Percentiles rank a stretch among this genome's conserved stretches.
These are phyloP conservation scores for Volucella zonaria DNA, from an alignment of 2,888 invertebrate species.

Conservation along the genomic window DNA sequence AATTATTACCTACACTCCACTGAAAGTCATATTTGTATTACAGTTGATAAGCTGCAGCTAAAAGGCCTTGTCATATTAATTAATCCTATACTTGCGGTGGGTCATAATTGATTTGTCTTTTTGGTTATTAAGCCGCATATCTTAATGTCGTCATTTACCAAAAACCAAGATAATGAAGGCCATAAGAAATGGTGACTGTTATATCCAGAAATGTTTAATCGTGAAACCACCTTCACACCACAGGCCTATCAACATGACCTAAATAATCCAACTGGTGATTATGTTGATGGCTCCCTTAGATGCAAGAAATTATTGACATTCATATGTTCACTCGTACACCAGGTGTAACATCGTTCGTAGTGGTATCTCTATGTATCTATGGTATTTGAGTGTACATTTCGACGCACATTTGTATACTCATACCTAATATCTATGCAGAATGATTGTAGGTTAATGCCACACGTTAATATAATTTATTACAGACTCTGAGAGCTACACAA, in stretches of 20 bases:
- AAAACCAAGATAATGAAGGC: constrained; percentile 15
- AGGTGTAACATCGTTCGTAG: background rate
- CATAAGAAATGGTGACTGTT: constrained; percentile 20
- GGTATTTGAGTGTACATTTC: background rate
- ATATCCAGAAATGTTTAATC: constrained; percentile 22
- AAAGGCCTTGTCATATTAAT: no score
- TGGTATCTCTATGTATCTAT: no score
- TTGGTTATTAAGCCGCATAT: background rate
- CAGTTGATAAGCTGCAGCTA: no score
- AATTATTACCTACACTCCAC: no score
- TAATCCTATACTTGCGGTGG: no score
- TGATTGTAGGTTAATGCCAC: constrained; percentile 9
- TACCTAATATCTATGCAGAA: background rate
- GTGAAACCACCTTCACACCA: background rate
- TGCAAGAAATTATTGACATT: constrained; percentile 21
- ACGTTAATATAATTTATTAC: constrained; percentile 11
- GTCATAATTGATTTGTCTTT: background rate
- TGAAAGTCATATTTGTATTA: no score
- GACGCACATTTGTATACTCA: background rate
- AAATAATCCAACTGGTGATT: background rate
- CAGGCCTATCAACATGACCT: constrained; percentile 3
- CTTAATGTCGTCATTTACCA: constrained; percentile 6
- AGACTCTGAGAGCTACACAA: background rate
- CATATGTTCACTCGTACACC: background rate
- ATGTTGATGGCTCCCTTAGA: background rate